phyloP scores from a whole-genome alignment of 2,888 invertebrate species.

The Stictocephala bisonia region DNA sequence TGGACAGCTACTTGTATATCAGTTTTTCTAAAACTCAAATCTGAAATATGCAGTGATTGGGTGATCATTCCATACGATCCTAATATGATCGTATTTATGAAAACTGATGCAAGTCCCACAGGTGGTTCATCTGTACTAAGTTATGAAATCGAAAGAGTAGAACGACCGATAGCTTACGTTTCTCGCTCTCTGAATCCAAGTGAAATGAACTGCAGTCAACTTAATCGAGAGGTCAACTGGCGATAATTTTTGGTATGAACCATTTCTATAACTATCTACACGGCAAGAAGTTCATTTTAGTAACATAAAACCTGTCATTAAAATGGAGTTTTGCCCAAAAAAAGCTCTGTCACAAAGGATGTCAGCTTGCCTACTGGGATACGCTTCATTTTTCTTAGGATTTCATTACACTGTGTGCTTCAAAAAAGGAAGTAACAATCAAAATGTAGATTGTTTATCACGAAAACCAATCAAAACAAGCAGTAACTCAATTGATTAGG shows the following conservation, averaged over 20 bases:
- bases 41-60: too few relatives aligned
- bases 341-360: conserved; percentile 37
- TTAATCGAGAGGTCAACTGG: conserved; percentile 52
- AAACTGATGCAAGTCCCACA: too few relatives aligned
- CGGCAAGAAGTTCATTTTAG: conserved; percentile 31
- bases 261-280: conserved; percentile 49
- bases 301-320: conserved; percentile 46
- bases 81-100: too few relatives aligned
- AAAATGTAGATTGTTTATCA: too few relatives aligned
- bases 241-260: conserved; percentile 48
- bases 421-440: conserved; percentile 45
- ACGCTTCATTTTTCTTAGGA: conserved; percentile 46
- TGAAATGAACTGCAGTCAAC: conserved; percentile 49
- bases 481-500: too few relatives aligned
- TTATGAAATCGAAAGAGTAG: too few relatives aligned
- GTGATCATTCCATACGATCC: too few relatives aligned
- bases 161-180: too few relatives aligned
- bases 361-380: conserved; percentile 39
- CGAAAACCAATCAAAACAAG: too few relatives aligned
- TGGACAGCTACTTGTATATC: too few relatives aligned
- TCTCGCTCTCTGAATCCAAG: conserved; percentile 46
- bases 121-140: too few relatives aligned
- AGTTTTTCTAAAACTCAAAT: too few relatives aligned
- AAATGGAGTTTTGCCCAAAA: conserved; percentile 46
- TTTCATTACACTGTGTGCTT: conserved; percentile 50